Base-by-base conservation (phyloP, 2,113 vertebrate species). In the Rallus limicola region DNA sequence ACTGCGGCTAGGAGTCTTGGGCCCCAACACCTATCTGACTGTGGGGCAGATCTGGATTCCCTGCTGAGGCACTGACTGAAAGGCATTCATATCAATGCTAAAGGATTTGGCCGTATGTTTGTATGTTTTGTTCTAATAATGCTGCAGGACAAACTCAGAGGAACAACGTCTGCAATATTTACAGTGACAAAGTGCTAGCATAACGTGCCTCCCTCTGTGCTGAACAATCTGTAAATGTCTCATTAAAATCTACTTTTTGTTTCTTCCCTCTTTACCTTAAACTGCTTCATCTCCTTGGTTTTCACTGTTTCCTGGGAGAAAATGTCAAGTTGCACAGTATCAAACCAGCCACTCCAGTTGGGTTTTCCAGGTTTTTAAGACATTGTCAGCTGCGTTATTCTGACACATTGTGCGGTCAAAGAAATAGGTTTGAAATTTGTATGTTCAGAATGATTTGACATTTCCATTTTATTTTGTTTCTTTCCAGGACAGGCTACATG, bases 161-260 rank as follows among this genome's bases (percentile, higher is more conserved):
- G 16, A 95, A 87, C 10, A 25, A 93, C 92, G 90, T 97, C 91
- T 96, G 92, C 95, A 95, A 82, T 84, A 92, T 93, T 95, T 97
- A 90, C 94, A 92, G 70, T 96, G 96, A 96, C 93, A 96, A 97
- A 97, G 91, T 74, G 82, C 77, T 87, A 53, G 82, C 16, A 21
- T 71, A 95, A 92, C 33, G 87, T 78, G 92, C 64, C 81, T 85
- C 70, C 90, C 86, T 85, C 82, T 72, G 87, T 78, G 91, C 93
- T 77, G 88, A 97, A 79, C 93, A 60, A 97, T 97, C 95, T 96
- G 91, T 97, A 96, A 96, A 96, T 75, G 92, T 95, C 96, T 97
- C 96, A 97, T 97, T 97, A 97, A 97, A 97, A 94, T 56, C 70
- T 92, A 92, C 70, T 96, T 97, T 92, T 92, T 94, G 79, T 89